Base-by-base conservation (phyloP, 2,888 invertebrate species). In the Sisyra terminalis region DNA sequence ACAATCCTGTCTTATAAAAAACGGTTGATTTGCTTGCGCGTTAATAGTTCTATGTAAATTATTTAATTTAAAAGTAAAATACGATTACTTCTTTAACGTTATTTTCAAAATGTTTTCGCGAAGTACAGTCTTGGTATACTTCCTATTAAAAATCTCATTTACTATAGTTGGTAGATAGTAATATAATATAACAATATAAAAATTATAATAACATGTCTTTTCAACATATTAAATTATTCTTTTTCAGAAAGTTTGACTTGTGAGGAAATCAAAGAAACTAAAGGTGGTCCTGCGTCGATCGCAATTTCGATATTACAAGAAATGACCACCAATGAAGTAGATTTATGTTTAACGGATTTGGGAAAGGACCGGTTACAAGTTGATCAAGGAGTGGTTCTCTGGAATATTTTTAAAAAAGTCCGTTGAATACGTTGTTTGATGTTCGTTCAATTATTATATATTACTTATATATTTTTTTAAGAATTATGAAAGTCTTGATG, bases 271-370 rank as follows among this genome's bases (percentile, higher is more conserved):
- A 40, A 31, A 40, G 15, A 31, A 15, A 29, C 31, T 15, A 16
- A 40, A 35, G 34, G 40, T 34, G 40, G 32, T 14, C 29, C 30
- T 40, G 40, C 17, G 15, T 40, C 31, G 11, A 30, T 40, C 6
- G 48, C 55, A 1, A 39, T 57, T 3, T 24, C 43, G 3, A 56
- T 61, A 15, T 46, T 67, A 36, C 49, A 59, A 48, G 50, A 55
- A 9, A 54, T 63, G 43, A 45, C 48, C 30, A 54, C 58, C 2
- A 55, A 60, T 45, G 61, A 64, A 9, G 51, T 64, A n/a, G 49
- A 60, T 8, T 52, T 59, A 34, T 67, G 67, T 46, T 36, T 66
- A 2, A 52, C 57, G 2, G 62, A 64, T 44, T 48, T 69, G 6
- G 61, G 63, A 2, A 63, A 55, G 45, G 54, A 59, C 9, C 54